Evolutionary conservation across 2,113 vertebrate genomes (phyloP).

Genomic region (Austrofundulus limnaeus): DNA sequence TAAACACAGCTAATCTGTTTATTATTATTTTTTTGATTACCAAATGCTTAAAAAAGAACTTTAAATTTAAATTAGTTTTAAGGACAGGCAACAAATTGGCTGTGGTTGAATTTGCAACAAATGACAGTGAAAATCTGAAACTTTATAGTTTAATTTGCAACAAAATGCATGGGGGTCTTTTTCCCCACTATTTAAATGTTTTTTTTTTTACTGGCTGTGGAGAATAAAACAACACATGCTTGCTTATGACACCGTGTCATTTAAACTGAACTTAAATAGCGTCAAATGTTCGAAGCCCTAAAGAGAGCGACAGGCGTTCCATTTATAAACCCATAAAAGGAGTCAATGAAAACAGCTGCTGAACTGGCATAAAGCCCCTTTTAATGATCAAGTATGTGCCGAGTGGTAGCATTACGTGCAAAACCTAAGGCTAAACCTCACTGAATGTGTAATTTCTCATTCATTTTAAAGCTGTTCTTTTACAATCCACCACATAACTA

Average conservation of each 20-base stretch:
- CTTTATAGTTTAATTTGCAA: constrained; percentile 37
- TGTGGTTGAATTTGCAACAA: constrained; percentile 28
- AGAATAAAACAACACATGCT: constrained; percentile 46
- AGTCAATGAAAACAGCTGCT: constrained; percentile 60
- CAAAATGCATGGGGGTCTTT: constrained; percentile 38
- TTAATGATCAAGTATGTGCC: constrained; percentile 39
- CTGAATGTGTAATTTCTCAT: constrained; percentile 44
- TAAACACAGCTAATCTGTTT: neutral
- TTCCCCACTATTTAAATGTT: constrained; percentile 31
- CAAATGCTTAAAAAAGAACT: constrained; percentile 4
- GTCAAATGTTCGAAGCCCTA: constrained; percentile 37
- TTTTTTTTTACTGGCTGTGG: constrained; percentile 30
- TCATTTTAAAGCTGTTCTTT: constrained; percentile 54
- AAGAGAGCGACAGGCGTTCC: constrained; percentile 36
- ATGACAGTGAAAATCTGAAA: constrained; percentile 25
- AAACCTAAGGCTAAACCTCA: constrained; percentile 12
- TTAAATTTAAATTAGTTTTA: constrained; percentile 4
- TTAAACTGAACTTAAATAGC: constrained; percentile 24
- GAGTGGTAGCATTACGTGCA: constrained; percentile 19
- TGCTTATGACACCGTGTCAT: constrained; percentile 37
- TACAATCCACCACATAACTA: constrained; percentile 31
- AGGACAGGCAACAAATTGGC: constrained; percentile 29
- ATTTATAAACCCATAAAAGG: constrained; percentile 63
- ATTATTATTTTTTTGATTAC: constrained; percentile 1
- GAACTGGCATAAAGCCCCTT: constrained; percentile 52